Percentiles rank a stretch among this genome's conserved stretches.
phyloP scores from a whole-genome alignment of 2,888 invertebrate species.

The Dynastes hyllus region DNA sequence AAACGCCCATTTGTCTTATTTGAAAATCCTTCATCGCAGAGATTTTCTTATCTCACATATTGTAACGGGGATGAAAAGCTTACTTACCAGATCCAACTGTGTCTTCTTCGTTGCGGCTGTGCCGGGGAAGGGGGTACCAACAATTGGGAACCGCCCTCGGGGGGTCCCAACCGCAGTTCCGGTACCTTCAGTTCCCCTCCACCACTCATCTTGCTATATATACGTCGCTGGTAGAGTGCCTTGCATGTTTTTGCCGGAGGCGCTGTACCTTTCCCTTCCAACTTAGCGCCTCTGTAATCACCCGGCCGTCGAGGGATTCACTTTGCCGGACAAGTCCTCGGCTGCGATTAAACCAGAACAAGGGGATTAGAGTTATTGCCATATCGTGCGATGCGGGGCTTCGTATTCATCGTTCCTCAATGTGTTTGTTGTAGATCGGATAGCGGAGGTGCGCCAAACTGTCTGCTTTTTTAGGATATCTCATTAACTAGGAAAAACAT shows the following conservation, averaged over 20 bases:
- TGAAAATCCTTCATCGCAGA: neutral
- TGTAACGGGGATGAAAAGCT: conserved; percentile 23
- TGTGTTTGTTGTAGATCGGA: neutral
- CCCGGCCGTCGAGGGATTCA: conserved; percentile 27
- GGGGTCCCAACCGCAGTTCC: conserved; percentile 80
- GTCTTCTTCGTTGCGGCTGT: conserved; percentile 78
- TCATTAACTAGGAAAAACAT: too few relatives aligned
- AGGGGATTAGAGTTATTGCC: conserved; percentile 29
- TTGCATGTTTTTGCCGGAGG: conserved; percentile 46
- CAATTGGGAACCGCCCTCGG: conserved; percentile 69
- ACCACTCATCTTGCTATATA: conserved; percentile 63
- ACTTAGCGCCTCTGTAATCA: conserved; percentile 40
- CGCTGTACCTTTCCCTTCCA: conserved; percentile 44
- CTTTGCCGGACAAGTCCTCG: conserved; percentile 29
- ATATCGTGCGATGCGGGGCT: neutral
- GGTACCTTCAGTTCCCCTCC: conserved; percentile 79
- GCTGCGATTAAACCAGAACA: conserved; percentile 33
- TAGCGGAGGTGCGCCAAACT: neutral
- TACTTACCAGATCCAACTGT: conserved; percentile 87
- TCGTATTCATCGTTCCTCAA: conserved; percentile 12
- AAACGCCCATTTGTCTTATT: too few relatives aligned
- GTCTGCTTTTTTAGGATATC: neutral
- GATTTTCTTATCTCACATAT: conserved; percentile 25
- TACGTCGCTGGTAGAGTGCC: conserved; percentile 42
- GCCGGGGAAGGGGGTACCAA: conserved; percentile 71